Conservation (phyloP, 2,797 vertebrate species). For the Epinephelus malabaricus region DNA sequence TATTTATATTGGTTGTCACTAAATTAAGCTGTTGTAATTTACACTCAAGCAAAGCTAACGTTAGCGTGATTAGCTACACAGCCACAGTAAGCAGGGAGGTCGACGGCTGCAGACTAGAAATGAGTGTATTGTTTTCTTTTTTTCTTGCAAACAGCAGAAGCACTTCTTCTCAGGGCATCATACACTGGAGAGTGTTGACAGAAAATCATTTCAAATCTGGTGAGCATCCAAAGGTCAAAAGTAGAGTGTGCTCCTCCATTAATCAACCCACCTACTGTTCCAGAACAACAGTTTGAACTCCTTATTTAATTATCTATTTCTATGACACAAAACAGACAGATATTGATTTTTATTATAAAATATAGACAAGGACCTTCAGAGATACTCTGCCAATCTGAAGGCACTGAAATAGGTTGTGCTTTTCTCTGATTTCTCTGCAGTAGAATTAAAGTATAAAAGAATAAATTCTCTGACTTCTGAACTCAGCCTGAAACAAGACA, state of each 20-base stretch:
- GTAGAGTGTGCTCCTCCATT: slow-evolving; percentile 27
- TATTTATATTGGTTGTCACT: neutral
- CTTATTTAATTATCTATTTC: slow-evolving; percentile 35
- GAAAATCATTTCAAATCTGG: slow-evolving; percentile 72
- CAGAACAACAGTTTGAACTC: slow-evolving; percentile 30
- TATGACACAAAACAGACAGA: slow-evolving; percentile 18
- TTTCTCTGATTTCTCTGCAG: neutral
- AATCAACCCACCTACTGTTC: slow-evolving; percentile 57
- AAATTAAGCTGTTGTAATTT: too few species aligned
- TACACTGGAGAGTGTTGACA: slow-evolving; percentile 55
- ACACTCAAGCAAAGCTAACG: too few species aligned
- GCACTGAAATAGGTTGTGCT: neutral
- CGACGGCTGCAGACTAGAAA: neutral
- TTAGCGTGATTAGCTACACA: neutral
- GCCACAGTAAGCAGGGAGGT: neutral
- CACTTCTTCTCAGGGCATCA: slow-evolving; percentile 12
- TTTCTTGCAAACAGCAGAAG: slow-evolving; percentile 6
- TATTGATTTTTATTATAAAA: slow-evolving; percentile 18
- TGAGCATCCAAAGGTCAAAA: slow-evolving; percentile 73
- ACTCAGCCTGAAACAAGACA: neutral
- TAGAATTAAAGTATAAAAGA: neutral
- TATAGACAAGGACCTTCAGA: neutral
- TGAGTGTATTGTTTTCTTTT: neutral
- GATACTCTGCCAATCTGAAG: neutral
- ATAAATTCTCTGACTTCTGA: neutral